Percentiles rank a stretch among this genome's conserved stretches.
phyloP scores from a whole-genome alignment of 2,113 vertebrate species.

The Vanacampus margaritifer region DNA sequence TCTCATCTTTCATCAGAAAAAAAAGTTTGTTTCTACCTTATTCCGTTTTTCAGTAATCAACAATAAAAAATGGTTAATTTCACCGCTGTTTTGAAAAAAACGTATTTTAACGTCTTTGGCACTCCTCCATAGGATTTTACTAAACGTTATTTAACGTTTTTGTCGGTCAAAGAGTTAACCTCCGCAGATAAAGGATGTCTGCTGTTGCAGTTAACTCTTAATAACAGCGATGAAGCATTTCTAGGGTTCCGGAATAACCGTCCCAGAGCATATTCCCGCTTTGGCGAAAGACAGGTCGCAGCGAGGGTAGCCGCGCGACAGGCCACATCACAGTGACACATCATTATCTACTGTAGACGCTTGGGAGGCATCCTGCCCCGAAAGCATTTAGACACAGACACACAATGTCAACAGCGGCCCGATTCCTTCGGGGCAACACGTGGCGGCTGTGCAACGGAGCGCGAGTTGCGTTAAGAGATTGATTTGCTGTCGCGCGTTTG shows the following conservation, averaged over 20 bases:
- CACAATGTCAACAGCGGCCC: conserved; percentile 25
- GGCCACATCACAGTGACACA: conserved; percentile 35
- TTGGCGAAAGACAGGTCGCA: conserved; percentile 29
- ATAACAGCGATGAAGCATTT: neutral
- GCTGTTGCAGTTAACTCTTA: neutral
- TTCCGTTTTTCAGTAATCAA: no score
- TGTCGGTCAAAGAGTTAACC: no score
- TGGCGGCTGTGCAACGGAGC: conserved; percentile 4
- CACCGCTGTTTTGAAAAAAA: no score
- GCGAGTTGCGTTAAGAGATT: conserved; percentile 22
- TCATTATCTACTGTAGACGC: conserved; percentile 44
- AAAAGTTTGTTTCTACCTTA: no score
- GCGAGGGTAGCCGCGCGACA: conserved; percentile 25
- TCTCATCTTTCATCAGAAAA: no score
- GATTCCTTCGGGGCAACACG: conserved; percentile 2
- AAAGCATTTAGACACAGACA: conserved; percentile 34
- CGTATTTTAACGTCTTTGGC: no score
- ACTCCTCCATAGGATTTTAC: no score
- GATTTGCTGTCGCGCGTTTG: conserved; percentile 11
- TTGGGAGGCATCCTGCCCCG: conserved; percentile 30
- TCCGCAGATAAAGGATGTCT: no score
- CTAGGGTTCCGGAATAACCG: conserved; percentile 10
- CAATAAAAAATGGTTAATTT: no score
- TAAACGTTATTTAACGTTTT: no score
- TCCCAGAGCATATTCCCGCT: conserved; percentile 24